Evolutionary conservation across 2,888 invertebrate genomes (phyloP), one percentile per base, ranked within the genome.

Genomic region (Cerastis rubricosa): DNA sequence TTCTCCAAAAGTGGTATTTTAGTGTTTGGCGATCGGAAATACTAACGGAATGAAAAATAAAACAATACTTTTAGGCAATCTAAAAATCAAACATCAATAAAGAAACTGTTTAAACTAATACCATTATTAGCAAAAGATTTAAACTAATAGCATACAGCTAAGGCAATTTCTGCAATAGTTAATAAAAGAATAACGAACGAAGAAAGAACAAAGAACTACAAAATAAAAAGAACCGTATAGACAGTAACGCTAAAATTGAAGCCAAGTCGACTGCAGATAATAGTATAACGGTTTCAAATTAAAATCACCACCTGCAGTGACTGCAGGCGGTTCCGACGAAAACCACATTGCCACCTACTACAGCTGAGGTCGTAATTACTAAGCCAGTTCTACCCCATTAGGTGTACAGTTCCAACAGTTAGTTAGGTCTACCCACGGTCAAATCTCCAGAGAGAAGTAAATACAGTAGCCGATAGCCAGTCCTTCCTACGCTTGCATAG

Each of bases 291-390:
- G 57, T 45, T 82, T 43, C 47, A 54, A 69, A 69, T 83, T 83
- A 35, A 76, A 71, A 68, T 68, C 57, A 68, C 71, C 69, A 70
- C 65, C 68, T 73, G 80, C 68, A 43, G 47, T 25, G 40, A 35
- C 67, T 84, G 57, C 66, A 57, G 63, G 40, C 51, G 49, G 64
- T 64, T 71, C 65, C n/a, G 19, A 75, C 49, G 67, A 65, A 82
- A 83, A 82, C 83, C 83, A 63, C 83, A 85, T 85, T 64, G 64
- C 71, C 73, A 69, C 83, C 78, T 85, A 81, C 64, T 81, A 71
- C n/a, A 51, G 40, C 72, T 68, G 57, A 77, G 68, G 40, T 51
- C 61, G 73, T 82, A 83, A 83, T 83, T 85, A 83, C 74, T 74
- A 81, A 81, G 65, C 73, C 61, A 74, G 71, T 74, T 72, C 70